Percentiles rank a stretch among this genome's conserved stretches.
Evolutionary conservation across 1,140 invertebrate species (phyloP).

Genomic region (Rhagoletis pomonella): DNA sequence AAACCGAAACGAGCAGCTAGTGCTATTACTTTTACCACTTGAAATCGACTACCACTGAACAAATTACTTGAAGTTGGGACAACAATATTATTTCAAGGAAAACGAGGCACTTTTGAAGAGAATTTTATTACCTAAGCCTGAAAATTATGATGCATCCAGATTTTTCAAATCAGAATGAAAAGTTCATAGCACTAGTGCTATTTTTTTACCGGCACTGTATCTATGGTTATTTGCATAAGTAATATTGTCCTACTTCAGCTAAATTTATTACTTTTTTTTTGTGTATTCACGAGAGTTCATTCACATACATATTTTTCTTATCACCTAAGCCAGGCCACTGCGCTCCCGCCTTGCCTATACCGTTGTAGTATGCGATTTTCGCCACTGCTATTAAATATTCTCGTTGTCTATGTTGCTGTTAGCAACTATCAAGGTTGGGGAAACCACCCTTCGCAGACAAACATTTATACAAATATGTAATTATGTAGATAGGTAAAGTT

Average conservation of each 20-base stretch:
- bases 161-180: background rate
- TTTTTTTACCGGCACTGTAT: background rate
- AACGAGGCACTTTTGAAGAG: too few species aligned
- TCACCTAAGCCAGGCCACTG: background rate
- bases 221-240: background rate
- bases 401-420: background rate
- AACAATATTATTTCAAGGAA: too few species aligned
- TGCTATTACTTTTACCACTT: too few species aligned
- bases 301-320: background rate
- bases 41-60: too few species aligned
- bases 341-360: background rate
- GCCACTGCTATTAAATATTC: background rate
- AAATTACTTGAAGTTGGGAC: too few species aligned
- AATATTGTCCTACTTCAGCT: background rate
- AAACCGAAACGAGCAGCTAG: too few species aligned
- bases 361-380: background rate
- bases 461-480: background rate
- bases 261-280: background rate
- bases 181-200: background rate
- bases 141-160: too few species aligned
- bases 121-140: too few species aligned
- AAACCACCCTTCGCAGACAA: background rate
- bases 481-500: background rate
- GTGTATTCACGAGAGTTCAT: constrained; percentile 1
- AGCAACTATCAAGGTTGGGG: constrained; percentile 31